Conservation (phyloP, 2,797 vertebrate genomes). For the Phylloscopus collybita region DNA sequence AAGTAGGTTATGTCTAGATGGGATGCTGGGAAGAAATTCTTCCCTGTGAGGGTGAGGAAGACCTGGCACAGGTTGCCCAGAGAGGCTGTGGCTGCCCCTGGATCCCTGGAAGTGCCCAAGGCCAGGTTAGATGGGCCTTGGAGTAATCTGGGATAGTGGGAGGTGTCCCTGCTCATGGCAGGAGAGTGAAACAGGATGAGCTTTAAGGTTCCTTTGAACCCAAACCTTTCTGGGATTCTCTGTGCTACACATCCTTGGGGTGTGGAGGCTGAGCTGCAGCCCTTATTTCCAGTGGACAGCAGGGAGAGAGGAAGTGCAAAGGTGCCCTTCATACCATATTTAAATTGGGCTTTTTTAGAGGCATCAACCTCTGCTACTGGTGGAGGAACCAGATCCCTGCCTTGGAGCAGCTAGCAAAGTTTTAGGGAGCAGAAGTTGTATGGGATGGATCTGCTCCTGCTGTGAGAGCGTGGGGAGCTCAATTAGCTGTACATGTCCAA, state of each 20-base stretch:
- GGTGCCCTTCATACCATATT: rapidly evolving
- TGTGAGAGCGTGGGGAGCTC: neutral
- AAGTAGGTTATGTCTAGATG: neutral
- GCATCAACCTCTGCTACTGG: neutral
- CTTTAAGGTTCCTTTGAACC: neutral
- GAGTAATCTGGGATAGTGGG: rapidly evolving
- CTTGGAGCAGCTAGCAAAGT: neutral
- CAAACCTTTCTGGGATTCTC: neutral
- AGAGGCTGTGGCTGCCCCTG: neutral
- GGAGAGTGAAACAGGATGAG: too few species aligned
- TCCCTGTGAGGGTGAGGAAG: rapidly evolving
- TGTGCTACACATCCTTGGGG: neutral
- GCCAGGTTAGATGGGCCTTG: rapidly evolving
- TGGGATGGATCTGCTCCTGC: neutral
- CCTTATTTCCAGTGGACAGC: rapidly evolving
- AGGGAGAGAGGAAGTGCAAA: neutral
- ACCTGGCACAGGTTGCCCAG: neutral
- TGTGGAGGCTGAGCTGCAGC: neutral
- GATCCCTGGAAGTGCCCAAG: neutral
- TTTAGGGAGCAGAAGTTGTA: neutral
- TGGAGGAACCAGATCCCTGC: neutral
- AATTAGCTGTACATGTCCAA: neutral
- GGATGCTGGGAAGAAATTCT: neutral
- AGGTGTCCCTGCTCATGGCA: neutral
- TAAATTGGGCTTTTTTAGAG: neutral